Conservation (phyloP, 2,888 invertebrate genomes). For the Ornithoptera priamus region DNA sequence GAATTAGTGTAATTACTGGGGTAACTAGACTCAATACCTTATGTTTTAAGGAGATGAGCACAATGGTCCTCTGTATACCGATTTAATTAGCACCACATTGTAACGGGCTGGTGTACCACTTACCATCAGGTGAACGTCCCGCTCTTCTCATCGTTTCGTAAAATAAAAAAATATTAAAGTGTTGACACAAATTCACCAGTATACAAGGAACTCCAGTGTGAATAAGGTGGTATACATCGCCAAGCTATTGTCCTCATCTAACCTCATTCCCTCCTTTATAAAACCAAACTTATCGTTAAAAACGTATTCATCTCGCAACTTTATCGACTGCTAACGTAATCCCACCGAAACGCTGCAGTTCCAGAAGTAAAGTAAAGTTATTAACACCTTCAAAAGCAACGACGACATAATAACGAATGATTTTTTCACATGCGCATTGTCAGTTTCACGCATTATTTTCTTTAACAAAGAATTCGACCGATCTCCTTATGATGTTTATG, state of each 20-base stretch:
- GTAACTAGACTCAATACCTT: too few species aligned
- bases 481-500: constrained; percentile 1
- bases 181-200: neutral
- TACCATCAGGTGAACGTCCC: too few species aligned
- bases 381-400: constrained; percentile 3
- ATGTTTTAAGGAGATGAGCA: too few species aligned
- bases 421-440: neutral
- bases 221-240: neutral
- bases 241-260: constrained; percentile 51
- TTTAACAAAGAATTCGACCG: neutral
- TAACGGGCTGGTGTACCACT: too few species aligned
- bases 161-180: neutral
- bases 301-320: constrained; percentile 38
- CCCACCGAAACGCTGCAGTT: constrained; percentile 21
- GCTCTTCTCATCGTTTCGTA: too few species aligned
- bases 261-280: constrained; percentile 52
- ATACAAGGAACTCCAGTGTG: too few species aligned
- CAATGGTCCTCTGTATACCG: too few species aligned
- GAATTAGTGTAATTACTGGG: too few species aligned
- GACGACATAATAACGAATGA: neutral
- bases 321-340: constrained; percentile 34
- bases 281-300: constrained; percentile 46
- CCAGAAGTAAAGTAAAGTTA: constrained; percentile 14
- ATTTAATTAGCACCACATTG: too few species aligned
- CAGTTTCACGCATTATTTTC: neutral